Evolutionary conservation across 2,797 vertebrate genomes (phyloP).

Genomic region (Delichon dasypus): DNA sequence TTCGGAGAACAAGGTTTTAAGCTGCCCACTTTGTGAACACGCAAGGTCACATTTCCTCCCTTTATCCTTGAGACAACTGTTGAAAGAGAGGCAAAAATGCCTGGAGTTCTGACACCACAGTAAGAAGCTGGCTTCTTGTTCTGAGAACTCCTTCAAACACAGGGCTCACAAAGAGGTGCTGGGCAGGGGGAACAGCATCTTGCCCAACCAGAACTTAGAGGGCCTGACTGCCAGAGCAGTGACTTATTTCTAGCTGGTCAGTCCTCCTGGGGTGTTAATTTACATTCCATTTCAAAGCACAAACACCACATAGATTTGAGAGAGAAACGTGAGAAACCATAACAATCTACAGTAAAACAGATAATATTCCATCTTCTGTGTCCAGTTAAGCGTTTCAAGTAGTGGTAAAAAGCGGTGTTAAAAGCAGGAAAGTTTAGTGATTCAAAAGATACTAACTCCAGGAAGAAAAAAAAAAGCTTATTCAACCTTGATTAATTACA

Average conservation of each 20-base stretch:
- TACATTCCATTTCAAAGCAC: neutral
- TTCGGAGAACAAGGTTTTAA: neutral
- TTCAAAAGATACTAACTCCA: neutral
- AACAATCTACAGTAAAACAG: neutral
- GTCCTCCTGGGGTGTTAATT: neutral
- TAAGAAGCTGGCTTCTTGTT: accelerated
- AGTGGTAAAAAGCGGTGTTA: neutral
- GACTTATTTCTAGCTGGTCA: neutral
- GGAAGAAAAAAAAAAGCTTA: neutral
- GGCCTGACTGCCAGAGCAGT: neutral
- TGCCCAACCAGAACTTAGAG: neutral
- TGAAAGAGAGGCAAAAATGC: neutral
- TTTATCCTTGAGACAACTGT: neutral
- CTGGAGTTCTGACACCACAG: neutral
- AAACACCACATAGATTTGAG: neutral
- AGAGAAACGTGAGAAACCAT: neutral
- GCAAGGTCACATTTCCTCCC: neutral
- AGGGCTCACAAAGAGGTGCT: neutral
- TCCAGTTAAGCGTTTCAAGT: neutral
- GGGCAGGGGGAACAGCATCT: neutral
- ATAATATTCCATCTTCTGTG: neutral
- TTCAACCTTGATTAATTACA: neutral
- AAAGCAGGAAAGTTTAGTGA: neutral
- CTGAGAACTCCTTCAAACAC: neutral
- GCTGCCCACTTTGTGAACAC: neutral